Evolutionary conservation across 2,797 vertebrate species (phyloP), one percentile per base, ranked within the genome.

Genomic region (Arnoldichthys spilopterus): DNA sequence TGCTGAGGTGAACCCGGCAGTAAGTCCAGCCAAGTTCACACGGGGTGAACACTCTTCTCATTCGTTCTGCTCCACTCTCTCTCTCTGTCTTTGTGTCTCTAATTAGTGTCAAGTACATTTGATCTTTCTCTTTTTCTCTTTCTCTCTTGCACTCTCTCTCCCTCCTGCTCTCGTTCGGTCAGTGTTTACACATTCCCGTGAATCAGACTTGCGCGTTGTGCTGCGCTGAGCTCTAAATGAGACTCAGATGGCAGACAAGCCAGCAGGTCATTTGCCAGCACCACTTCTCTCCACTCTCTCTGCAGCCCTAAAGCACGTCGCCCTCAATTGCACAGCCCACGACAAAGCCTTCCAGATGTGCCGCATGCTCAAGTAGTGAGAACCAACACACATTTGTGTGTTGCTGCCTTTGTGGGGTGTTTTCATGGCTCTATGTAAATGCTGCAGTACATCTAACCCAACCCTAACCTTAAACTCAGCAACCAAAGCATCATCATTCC

Each of bases 161-260:
- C 45, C 61, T 54, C 61, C 34, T 34, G 53, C 69, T 73, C 59
- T 66, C 37, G 30, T 66, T 34, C 18, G n/a, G 49, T 54, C 74
- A 76, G 61, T 67, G 74, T 83, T 76, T 80, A 73, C 40, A 76
- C 61, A 43, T 79, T 78, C 78, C 67, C 62, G 37, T 47, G 24
- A 43, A 18, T 9, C 69, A 63, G 28, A 51, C 45, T 40, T 16
- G 13, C 59, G 26, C 40, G 9, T 32, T 43, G 61, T 51, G 47
- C 66, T 53, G 43, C 69, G 54, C 76, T 81, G 64, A 63, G 58
- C 30, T 30, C 58, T 80, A 67, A 74, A 71, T 58, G 30, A 83
- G 69, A 45, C 28, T 62, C 74, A 43, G 63, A 62, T 62, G 45
- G 45, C 45, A 32, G 53, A 58, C 66, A 16, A 64, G 28, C 32